Conservation (phyloP, 1,140 invertebrate species). For the Homarus americanus region DNA sequence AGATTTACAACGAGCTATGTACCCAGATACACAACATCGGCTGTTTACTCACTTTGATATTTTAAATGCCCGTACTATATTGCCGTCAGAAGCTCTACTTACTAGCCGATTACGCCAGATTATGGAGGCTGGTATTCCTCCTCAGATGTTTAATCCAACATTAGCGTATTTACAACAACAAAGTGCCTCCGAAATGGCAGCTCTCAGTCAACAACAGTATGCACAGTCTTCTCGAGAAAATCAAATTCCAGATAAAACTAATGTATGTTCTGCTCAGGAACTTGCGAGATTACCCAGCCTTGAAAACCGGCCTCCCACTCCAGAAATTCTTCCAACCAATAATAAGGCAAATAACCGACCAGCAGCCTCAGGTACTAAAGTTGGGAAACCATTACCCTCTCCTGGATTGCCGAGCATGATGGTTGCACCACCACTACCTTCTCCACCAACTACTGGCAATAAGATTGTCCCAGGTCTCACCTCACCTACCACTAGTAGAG, state of each 20-base stretch:
- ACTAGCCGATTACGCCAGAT: constrained; percentile 18
- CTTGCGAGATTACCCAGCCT: constrained; percentile 21
- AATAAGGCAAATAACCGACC: constrained; percentile 25
- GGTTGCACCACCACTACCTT: constrained; percentile 16
- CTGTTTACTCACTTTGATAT: constrained; percentile 27
- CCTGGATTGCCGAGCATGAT: constrained; percentile 1
- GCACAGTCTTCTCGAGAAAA: constrained; percentile 24
- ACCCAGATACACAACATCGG: constrained; percentile 39
- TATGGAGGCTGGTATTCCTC: constrained; percentile 16
- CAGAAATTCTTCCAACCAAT: constrained; percentile 34
- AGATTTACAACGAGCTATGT: constrained; percentile 55
- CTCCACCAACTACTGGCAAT: constrained; percentile 10
- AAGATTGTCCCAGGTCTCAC: constrained; percentile 18
- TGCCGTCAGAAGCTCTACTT: background rate
- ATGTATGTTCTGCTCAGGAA: constrained; percentile 31
- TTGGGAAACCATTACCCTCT: constrained; percentile 35
- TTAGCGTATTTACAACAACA: constrained; percentile 32
- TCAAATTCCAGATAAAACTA: constrained; percentile 41
- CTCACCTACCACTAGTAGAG: constrained; percentile 28
- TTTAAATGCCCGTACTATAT: constrained; percentile 30
- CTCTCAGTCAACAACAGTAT: constrained; percentile 45
- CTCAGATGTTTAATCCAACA: background rate
- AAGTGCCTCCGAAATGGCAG: constrained; percentile 27
- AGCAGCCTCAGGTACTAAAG: background rate
- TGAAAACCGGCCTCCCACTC: constrained; percentile 35